phyloP scores from a whole-genome alignment of 2,888 invertebrate species.

The Cybosia mesomella region DNA sequence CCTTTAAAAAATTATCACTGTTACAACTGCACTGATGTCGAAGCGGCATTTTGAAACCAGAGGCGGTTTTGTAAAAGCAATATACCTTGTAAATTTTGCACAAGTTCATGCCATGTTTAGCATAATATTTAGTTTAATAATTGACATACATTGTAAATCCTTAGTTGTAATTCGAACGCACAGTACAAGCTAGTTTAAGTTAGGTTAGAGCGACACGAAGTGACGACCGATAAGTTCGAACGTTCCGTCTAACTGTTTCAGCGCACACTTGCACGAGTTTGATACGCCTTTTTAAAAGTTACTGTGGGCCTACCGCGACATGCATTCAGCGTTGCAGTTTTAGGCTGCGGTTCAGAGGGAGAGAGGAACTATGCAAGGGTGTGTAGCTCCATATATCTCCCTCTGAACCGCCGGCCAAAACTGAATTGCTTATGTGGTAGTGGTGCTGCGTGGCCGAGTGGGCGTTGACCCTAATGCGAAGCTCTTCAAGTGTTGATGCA shows the following conservation, averaged over 20 bases:
- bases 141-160: constrained; percentile 39
- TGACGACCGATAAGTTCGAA: constrained; percentile 72
- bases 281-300: background rate
- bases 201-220: constrained; percentile 58
- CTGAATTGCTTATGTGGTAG: too few species aligned
- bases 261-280: constrained; percentile 22
- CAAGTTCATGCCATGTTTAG: constrained; percentile 66
- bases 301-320: background rate
- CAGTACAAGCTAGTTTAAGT: constrained; percentile 82
- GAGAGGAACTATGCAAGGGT: too few species aligned
- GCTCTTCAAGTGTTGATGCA: constrained; percentile 13
- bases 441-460: background rate
- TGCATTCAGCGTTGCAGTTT: too few species aligned
- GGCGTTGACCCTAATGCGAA: background rate
- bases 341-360: too few species aligned
- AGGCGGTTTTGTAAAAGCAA: constrained; percentile 28
- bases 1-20: constrained; percentile 12
- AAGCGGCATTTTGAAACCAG: constrained; percentile 5
- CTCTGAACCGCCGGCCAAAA: too few species aligned
- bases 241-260: constrained; percentile 55
- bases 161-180: constrained; percentile 62
- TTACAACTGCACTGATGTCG: constrained; percentile 16
- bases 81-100: constrained; percentile 47
- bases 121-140: constrained; percentile 54
- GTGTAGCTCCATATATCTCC: too few species aligned